Evolutionary conservation across 2,113 vertebrate species (phyloP), one percentile per base, ranked within the genome.

Genomic region (Phylloscopus whistleri): DNA sequence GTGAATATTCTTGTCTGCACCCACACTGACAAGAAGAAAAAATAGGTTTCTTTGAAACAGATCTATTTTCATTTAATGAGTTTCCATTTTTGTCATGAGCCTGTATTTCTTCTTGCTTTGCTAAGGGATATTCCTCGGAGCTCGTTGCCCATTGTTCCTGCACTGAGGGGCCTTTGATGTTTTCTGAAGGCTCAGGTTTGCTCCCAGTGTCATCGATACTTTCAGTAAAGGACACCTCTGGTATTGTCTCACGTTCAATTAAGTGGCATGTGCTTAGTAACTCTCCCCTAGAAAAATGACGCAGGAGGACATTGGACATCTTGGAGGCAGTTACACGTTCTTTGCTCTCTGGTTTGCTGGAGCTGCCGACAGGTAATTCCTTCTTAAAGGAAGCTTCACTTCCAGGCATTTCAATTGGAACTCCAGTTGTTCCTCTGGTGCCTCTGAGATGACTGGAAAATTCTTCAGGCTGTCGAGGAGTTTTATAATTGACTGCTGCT

Each of bases 191-290:
- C 69, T 88, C 76, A 27, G 83, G 95, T 91, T 94, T 93, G 76
- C 70, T 84, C 46, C 33, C 28, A 0, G 97, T 95, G 93, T 98
- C 98, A 62, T 98, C 96, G 77, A 97, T 64, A 90, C 98, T 98
- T 26, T 99, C 98, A 22, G 97, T 93, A 39, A 98, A 95, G 19
- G 98, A 98, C 27, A 93, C 96, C 73, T 99, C 98, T 7, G 98
- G 99, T 86, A 99, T 96, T 49, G 98, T 99, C 96, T 99, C 98
- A 4, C 96, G 97, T 63, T 98, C 98, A 39, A 99, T 98, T 77
- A 98, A 95, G 83, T 94, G 97, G 33, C 89, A 95, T 6, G 95
- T 80, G 84, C 68, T 94, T 31, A 97, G 80, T 79, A 98, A 87
- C 27, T 98, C 98, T 37, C 97, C 98, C 75, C 97, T 93, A 60